A percentile compares a stretch with the other conserved stretches of the same genome.
Conservation (phyloP, 2,797 vertebrate genomes). For the Acropternis orthonyx region DNA sequence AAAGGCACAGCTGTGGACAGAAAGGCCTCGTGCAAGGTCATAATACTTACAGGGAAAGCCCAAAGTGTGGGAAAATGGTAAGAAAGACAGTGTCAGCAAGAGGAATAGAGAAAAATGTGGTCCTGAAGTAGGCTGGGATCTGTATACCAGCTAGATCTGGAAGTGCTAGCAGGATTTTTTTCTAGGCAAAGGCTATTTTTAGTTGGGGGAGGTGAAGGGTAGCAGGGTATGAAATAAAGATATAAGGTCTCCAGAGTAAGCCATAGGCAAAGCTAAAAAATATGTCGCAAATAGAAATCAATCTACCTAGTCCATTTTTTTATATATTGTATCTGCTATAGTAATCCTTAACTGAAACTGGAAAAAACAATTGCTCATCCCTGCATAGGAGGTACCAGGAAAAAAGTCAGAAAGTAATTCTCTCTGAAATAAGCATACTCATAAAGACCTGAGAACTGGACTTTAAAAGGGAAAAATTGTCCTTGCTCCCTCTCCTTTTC, state of each 20-base stretch:
- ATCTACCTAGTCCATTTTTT: background rate
- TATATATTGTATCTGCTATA: background rate
- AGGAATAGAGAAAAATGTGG: background rate
- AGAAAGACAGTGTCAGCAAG: background rate
- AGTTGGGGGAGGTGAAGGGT: background rate
- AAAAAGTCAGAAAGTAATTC: background rate
- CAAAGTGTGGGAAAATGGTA: background rate
- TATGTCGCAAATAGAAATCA: background rate
- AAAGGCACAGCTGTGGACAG: background rate
- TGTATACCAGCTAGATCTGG: background rate
- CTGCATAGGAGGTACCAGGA: background rate
- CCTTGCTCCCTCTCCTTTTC: background rate
- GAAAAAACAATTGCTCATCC: background rate
- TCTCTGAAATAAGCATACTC: background rate
- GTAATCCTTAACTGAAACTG: background rate
- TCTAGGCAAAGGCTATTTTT: background rate
- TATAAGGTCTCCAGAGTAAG: background rate
- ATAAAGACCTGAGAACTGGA: background rate
- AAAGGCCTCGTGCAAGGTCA: background rate
- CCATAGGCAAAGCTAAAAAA: background rate
- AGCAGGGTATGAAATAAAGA: background rate
- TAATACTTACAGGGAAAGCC: background rate
- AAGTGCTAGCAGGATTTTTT: background rate
- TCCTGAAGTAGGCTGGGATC: background rate
- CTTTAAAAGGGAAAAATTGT: background rate